Percentiles rank a stretch among this genome's conserved stretches.
phyloP scores from a whole-genome alignment of 1,140 invertebrate genomes.

The Musca vetustissima region DNA sequence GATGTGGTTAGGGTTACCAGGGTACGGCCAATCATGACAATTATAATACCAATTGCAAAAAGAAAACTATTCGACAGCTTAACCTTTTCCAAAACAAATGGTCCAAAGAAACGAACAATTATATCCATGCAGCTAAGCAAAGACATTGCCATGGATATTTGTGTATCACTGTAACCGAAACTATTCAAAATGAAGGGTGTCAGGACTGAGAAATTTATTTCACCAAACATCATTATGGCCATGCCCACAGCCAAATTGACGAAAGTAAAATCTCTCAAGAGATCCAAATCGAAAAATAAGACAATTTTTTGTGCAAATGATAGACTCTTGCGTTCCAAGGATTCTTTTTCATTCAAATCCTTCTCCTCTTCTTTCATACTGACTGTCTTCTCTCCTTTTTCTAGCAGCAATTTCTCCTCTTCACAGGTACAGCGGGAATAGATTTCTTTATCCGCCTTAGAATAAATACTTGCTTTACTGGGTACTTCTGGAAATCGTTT shows the following conservation, averaged over 20 bases:
- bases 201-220: constrained; percentile 70
- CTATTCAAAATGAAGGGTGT: constrained; percentile 69
- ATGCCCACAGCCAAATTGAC: constrained; percentile 69
- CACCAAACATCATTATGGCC: constrained; percentile 67
- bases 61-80: constrained; percentile 65
- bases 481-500: constrained; percentile 56
- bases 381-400: constrained; percentile 26
- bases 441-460: constrained; percentile 31
- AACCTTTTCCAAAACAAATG: constrained; percentile 64
- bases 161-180: constrained; percentile 58
- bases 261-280: constrained; percentile 66
- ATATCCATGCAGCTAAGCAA: constrained; percentile 63
- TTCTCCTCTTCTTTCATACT: constrained; percentile 39
- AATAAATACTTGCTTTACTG: constrained; percentile 28
- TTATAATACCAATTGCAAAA: constrained; percentile 66
- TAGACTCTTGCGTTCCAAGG: constrained; percentile 46
- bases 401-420: constrained; percentile 43
- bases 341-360: constrained; percentile 37
- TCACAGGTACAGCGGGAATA: constrained; percentile 41
- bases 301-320: constrained; percentile 59
- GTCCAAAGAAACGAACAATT: constrained; percentile 62
- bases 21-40: constrained; percentile 63
- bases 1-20: constrained; percentile 40
- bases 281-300: constrained; percentile 67
- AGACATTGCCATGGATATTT: constrained; percentile 66